Evolutionary conservation across 1,140 invertebrate genomes (phyloP), one percentile per base, ranked within the genome.

Genomic region (Brachionus sp.): DNA sequence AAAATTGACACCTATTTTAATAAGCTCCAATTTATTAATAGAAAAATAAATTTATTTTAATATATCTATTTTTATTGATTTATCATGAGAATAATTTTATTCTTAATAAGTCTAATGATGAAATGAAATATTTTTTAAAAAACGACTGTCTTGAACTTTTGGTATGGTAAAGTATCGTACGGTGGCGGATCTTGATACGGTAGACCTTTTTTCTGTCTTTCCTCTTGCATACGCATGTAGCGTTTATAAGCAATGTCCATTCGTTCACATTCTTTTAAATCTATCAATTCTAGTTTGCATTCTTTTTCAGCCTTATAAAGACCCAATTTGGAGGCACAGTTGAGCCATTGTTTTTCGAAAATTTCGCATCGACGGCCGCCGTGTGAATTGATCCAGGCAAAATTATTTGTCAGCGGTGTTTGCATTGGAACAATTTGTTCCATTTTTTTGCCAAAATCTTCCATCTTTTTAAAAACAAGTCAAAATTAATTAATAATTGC

Each of bases 341-440:
- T 16, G 19, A 80, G 25, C 77, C 77, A 80, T 80, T 80, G 77
- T 66, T 80, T 80, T 62, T 80, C 77, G 77, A 80, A 80, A 62
- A 62, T 19, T 37, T 80, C 77, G 25, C 77, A 80, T 29, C 77
- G 19, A 13, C 50, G 19, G n/a, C 77, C 77, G n/a, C 46, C 77
- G 16, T 57, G 50, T 25, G 77, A 62, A n/a, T 42, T 42, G 10
- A 80, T 12, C 77, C 77, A 80, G 13, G 50, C 77, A 66, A 80
- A 66, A 13, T 80, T 80, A n/a, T 80, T 46, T 10, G 70, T 75
- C 10, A 75, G 5, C 12, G 70, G 70, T 46, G 70, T 75, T 75
- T 75, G 70, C 0, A 75, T 9, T 75, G 70, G 70, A 75, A 46
- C 70, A 25, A 46, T 39, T 75, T 46, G 39, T 46, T 75, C 70